Base-by-base conservation (phyloP, 1,140 invertebrate genomes). In the Drosophila burlai region DNA sequence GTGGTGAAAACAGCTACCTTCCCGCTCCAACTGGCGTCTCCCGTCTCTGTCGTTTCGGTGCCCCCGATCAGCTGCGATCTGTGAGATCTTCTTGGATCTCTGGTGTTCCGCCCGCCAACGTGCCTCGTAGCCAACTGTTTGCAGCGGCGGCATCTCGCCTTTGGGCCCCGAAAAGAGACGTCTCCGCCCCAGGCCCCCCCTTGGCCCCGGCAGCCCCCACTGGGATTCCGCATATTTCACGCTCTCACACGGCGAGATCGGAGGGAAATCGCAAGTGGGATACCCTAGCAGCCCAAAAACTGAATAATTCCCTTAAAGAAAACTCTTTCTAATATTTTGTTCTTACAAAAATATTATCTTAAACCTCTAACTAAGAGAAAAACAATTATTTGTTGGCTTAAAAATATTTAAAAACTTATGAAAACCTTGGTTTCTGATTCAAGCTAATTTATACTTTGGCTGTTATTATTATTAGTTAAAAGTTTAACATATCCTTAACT, bases 51-150 rank as follows among this genome's bases (percentile, higher is more conserved):
- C 68, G 36, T 40, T 81, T 81, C 62, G 34, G 45, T 80, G 80
- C 50, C 66, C 11, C 21, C 63, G 81, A 83, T 82, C 80, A 81
- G 82, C 82, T 81, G 81, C 62, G 74, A 31, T 50, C 45, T 49
- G 45, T 31, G 81, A 55, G 74, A 43, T 50, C 40, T 61, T 49
- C 26, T 61, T 21, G 52, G 45, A n/a, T 26, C 54, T 57, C 36
- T 57, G 21, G 13, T 40, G 54, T 67, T 68, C 65, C 77, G 84
- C 77, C 84, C 84, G 81, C 77, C 77, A 81, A 77, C 68, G 81
- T 74, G 77, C 66, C 68, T 80, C 77, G 77, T 68, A 54, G 63
- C 76, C 80, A 86, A 86, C 84, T 87, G 84, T 82, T 86, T 60
- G 68, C 45, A 29, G 63, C 47, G 73, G 29, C 40, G 40, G 68